Base-by-base conservation (phyloP, 2,797 vertebrate species). In the Poecilia velifera region DNA sequence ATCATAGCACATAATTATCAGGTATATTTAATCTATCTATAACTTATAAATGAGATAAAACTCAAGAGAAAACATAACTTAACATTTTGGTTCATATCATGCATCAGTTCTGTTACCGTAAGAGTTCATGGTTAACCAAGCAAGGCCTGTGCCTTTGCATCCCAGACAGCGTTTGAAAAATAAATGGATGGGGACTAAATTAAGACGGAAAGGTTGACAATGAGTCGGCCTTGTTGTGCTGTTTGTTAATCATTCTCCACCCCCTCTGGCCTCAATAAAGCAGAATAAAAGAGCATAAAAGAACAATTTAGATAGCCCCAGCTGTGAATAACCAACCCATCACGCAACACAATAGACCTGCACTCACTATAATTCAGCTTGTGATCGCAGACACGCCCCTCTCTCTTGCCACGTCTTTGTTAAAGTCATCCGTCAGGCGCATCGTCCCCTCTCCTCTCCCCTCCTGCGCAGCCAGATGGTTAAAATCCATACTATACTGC, bases 401-500 rank as follows among this genome's bases (percentile, higher is more conserved):
- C 92, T 94, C 95, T 93, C 95, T 95, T 95, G 94, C 96, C 96
- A 95, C 94, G 94, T 96, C 96, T 99, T 98, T 99, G 98, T 99
- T 97, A 97, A 96, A 96, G 96, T 95, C 92, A 91, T 93, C 95
- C 94, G 94, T 97, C 97, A 96, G 96, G 92, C 96, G 91, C 94
- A 94, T 94, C 84, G 88, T 90, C 83, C 71, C 88, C 85, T 79
- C 78, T 77, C 83, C 79, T 79, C 91, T 91, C 95, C 96, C 97
- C 94, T 97, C 93, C 87, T 70, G 89, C 92, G 84, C 80, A 88
- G 95, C 97, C 98, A 99, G 98, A 99, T 99, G 98, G 98, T 96
- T 96, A 95, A 91, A 99, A 99, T 99, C 97, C 97, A 99, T 99
- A 99, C 98, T 98, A 97, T 96, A 97, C 96, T 94, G 84, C 93